These are phyloP conservation scores for Dendrolimus pini DNA, from an alignment of 2,888 invertebrate species.

Conservation along the genomic window DNA sequence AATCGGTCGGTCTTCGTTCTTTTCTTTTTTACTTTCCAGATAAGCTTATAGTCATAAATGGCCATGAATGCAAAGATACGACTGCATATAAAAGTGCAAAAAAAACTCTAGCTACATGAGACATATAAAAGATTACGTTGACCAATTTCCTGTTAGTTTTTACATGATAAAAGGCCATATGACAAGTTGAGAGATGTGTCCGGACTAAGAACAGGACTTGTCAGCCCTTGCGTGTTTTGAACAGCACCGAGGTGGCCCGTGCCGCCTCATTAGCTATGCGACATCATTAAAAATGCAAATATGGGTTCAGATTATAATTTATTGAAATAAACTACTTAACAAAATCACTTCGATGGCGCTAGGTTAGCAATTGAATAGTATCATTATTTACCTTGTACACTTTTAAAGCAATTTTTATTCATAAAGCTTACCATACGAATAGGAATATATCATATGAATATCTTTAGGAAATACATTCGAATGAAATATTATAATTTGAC, in stretches of 20 bases:
- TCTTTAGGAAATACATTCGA: conserved; percentile 42
- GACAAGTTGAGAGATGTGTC: conserved; percentile 11
- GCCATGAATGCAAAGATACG: conserved; percentile 40
- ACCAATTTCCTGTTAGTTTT: background rate
- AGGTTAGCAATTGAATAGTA: no score
- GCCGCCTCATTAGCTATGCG: conserved; percentile 59
- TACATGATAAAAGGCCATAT: background rate
- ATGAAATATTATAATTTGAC: conserved; percentile 53
- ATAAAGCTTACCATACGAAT: conserved; percentile 26
- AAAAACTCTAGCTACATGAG: background rate
- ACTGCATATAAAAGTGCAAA: background rate
- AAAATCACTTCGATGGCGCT: background rate
- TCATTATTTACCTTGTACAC: no score
- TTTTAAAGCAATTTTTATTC: conserved; percentile 13
- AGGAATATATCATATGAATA: conserved; percentile 38
- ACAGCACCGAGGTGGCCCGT: conserved; percentile 36
- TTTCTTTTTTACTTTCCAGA: conserved; percentile 54
- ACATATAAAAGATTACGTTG: background rate
- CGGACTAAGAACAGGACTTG: conserved; percentile 17
- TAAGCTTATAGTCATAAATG: conserved; percentile 43
- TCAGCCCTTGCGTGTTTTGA: conserved; percentile 23
- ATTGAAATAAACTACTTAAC: conserved; percentile 1
- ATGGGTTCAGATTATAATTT: conserved; percentile 20
- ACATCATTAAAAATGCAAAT: conserved; percentile 31
- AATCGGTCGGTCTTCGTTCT: conserved; percentile 61